Base-by-base conservation (phyloP, 2,888 invertebrate genomes). In the Dimorphilus gyrociliatus region DNA sequence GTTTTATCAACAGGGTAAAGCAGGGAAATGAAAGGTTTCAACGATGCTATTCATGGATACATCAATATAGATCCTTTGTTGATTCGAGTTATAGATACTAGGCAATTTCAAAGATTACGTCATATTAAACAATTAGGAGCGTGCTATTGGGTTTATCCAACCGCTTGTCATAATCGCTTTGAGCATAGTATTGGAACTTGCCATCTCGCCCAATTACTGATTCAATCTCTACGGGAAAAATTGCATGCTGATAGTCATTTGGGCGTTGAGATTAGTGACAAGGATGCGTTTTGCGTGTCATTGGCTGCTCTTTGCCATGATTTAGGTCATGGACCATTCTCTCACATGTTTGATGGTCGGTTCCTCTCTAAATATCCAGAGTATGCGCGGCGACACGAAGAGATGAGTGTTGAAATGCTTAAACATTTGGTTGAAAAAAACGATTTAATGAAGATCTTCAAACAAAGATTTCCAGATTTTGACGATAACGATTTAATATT, bases 251-350 rank as follows among this genome's bases (percentile, higher is more conserved):
- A n/a, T n/a, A n/a, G n/a, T n/a, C n/a, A n/a, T n/a, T n/a, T n/a
- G n/a, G n/a, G n/a, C n/a, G n/a, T n/a, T n/a, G n/a, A n/a, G n/a
- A n/a, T n/a, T n/a, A n/a, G n/a, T n/a, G n/a, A n/a, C n/a, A n/a
- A n/a, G n/a, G n/a, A n/a, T n/a, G n/a, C n/a, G n/a, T n/a, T n/a
- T n/a, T n/a, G n/a, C n/a, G n/a, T n/a, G n/a, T n/a, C n/a, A n/a
- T n/a, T n/a, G n/a, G 21, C 7, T 29, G 8, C 6, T 21, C 21
- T 29, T 8, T 6, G 7, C 6, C 13, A 15, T 14, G 18, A 38
- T 47, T 13, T 37, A 57, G 64, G 64, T 0, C 75, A 76, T 51
- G 75, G 75, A 0, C 74, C 75, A 3, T 73, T 71, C 52, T 73
- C 73, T 1, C 76, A 77, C 51, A 42, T 66, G 6, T 76, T 73